These are phyloP conservation scores for Psittacula cyanocephala DNA, from an alignment of 2,113 vertebrate genomes.

Conservation along the genomic window DNA sequence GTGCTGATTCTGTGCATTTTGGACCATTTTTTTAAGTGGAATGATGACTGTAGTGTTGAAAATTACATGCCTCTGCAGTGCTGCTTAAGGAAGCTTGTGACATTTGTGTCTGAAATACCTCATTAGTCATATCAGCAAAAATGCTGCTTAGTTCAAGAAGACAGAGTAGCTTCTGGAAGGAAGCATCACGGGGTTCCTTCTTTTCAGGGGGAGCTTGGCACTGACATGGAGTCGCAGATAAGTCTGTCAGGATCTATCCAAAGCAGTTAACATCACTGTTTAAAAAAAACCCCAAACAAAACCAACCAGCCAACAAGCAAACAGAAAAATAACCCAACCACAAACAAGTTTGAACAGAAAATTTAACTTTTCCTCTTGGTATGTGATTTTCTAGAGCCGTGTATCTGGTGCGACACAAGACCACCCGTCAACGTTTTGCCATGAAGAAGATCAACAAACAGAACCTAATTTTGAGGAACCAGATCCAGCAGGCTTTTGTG, in stretches of 20 bases:
- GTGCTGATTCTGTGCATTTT: not conserved
- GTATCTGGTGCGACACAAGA: slow-evolving; percentile 92
- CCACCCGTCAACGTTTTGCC: slow-evolving; percentile 94
- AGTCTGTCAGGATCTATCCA: not conserved
- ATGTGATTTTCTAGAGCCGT: slow-evolving; percentile 79
- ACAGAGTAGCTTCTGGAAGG: not conserved
- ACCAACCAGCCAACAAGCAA: not conserved
- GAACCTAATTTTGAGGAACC: slow-evolving; percentile 95
- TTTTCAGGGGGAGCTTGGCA: not conserved
- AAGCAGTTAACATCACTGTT: not conserved
- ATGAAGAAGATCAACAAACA: slow-evolving; percentile 99
- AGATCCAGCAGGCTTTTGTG: slow-evolving; percentile 98
- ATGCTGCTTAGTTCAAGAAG: not conserved
- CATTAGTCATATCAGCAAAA: not conserved
- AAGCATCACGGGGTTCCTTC: not conserved
- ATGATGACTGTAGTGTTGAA: not conserved
- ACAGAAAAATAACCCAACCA: not conserved
- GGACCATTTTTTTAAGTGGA: not conserved
- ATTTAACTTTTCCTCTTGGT: not conserved
- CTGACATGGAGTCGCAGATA: not conserved
- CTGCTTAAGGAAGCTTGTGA: not conserved
- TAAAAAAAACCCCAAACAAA: not conserved
- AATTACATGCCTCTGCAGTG: not conserved
- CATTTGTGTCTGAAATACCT: not conserved
- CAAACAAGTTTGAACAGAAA: not conserved